Evolutionary conservation across 2,797 vertebrate genomes (phyloP).

Genomic region (Crocidura indochinensis): DNA sequence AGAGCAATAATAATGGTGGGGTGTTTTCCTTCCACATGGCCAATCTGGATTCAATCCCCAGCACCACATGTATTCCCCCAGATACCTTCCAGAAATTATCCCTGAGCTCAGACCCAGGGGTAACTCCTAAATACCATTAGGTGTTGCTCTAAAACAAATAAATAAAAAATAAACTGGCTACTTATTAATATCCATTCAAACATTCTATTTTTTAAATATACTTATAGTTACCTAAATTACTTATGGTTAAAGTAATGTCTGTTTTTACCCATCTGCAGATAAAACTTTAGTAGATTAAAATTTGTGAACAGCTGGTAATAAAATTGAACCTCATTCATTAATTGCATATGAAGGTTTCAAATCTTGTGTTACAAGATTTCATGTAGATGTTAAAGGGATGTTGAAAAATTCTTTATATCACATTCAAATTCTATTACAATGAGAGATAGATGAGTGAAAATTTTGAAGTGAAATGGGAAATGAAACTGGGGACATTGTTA

Average conservation of each 20-base stretch:
- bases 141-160: no score
- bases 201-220: not conserved
- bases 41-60: no score
- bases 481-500: no score
- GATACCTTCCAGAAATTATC: no score
- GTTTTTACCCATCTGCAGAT: constrained; percentile 29
- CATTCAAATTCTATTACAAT: constrained; percentile 37
- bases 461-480: constrained; percentile 41
- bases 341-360: constrained; percentile 48
- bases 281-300: constrained; percentile 25
- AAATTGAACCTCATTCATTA: not conserved
- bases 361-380: constrained; percentile 48
- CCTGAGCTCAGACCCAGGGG: no score
- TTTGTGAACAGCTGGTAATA: constrained; percentile 45
- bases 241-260: not conserved
- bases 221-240: no score
- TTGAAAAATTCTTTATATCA: constrained; percentile 32
- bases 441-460: constrained; percentile 12
- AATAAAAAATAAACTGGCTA: no score
- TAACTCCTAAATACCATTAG: no score
- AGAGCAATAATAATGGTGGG: no score
- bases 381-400: constrained; percentile 34
- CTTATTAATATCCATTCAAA: constrained; percentile 5
- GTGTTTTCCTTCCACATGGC: no score
- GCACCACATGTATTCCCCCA: no score